Percentiles rank a stretch among this genome's conserved stretches.
Conservation (phyloP, 1,140 invertebrate species). For the Drosophila santomea region DNA sequence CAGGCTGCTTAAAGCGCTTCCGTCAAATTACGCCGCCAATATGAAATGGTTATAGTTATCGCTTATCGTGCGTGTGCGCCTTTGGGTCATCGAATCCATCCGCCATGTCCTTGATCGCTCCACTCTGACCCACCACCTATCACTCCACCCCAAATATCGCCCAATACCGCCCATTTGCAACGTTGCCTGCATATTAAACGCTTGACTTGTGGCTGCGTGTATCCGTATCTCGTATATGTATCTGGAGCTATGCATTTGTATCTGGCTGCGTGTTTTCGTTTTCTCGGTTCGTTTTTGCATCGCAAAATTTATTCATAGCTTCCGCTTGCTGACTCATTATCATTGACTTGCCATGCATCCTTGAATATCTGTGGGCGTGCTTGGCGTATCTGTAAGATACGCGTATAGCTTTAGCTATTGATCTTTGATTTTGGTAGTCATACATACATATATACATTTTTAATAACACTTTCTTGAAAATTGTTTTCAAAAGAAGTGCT, state of each 20-base stretch:
- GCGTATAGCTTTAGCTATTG: neutral
- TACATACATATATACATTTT: neutral
- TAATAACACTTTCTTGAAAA: neutral
- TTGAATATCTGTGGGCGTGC: neutral
- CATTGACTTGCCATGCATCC: conserved; percentile 41
- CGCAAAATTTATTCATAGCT: conserved; percentile 72
- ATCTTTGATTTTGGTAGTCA: neutral
- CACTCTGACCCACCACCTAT: neutral
- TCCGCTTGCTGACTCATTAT: conserved; percentile 73
- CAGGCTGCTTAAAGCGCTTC: conserved; percentile 9
- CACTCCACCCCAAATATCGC: neutral
- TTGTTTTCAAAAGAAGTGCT: too few relatives aligned
- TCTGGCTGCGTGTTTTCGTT: conserved; percentile 6
- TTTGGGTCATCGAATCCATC: conserved; percentile 38
- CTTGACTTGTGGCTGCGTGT: conserved; percentile 33
- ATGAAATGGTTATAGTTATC: conserved; percentile 23
- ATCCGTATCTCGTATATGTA: conserved; percentile 21
- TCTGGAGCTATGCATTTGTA: conserved; percentile 2
- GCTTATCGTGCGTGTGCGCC: conserved; percentile 17
- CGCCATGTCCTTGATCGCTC: conserved; percentile 18
- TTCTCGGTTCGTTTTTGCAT: conserved; percentile 12
- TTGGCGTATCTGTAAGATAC: neutral
- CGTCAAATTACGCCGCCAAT: conserved; percentile 27
- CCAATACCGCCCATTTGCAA: conserved; percentile 6
- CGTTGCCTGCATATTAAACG: conserved; percentile 63